Evolutionary conservation across 2,113 vertebrate species (phyloP), one percentile per base, ranked within the genome.

Genomic region (Channa maculata): DNA sequence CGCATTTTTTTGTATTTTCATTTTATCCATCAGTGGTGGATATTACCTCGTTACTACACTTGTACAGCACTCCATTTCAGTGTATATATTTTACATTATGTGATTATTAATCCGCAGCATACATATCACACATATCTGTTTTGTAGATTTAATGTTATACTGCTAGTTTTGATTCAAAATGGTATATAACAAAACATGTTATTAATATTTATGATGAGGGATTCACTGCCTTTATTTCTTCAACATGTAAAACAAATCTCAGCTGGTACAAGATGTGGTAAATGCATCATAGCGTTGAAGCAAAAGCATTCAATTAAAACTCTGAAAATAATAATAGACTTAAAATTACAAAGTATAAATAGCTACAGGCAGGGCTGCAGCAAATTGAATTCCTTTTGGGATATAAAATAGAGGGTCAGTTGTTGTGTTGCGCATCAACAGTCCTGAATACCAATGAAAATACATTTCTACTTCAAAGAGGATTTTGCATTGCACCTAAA

Each of bases 401-500:
- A 80, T 65, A 65, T 66, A 50, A 82, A 84, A 55, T 15, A 68
- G 38, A 76, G 69, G 63, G 67, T 79, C 76, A 77, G 61, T 60
- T 80, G 64, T 78, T 84, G 65, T 77, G 80, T 82, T 89, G 57
- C 37, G 8, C 76, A 72, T 81, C 80, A 78, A 83, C 79, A 58
- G 44, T 65, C 65, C 65, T 75, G 74, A 46, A 71, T 79, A 62
- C 55, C 53, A 67, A 34, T 84, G 49, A 71, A 84, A 84, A 82
- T 44, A 80, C 43, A 66, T 73, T 88, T 78, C 69, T 73, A 80
- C 86, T 82, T 87, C 72, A 84, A 83, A 86, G 80, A 70, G 72
- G 65, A 48, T 86, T 82, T 74, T 65, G 75, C 68, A 59, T 68
- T 69, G 39, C 66, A 86, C 76, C 70, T 76, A 84, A 82, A 80